Percentiles rank a stretch among this genome's conserved stretches.
Conservation (phyloP, 2,797 vertebrate genomes). For the Nothura maculosa region DNA sequence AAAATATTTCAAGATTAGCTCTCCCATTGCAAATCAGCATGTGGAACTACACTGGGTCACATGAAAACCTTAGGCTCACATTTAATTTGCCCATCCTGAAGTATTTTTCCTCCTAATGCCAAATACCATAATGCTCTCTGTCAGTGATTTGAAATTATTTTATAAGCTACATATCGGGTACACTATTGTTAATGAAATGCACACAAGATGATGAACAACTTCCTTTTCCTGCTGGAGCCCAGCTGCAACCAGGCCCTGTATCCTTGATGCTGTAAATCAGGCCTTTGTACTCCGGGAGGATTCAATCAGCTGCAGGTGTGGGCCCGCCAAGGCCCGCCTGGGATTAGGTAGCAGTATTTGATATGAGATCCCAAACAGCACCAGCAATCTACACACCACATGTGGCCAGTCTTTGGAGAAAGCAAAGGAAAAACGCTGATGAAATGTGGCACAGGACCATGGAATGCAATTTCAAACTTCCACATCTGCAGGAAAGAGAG, state of each 20-base stretch:
- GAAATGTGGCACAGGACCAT: slow-evolving; percentile 94
- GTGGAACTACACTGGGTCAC: slow-evolving; percentile 58
- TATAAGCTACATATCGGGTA: slow-evolving; percentile 84
- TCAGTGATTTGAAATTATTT: slow-evolving; percentile 87
- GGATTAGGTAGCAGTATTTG: slow-evolving; percentile 91
- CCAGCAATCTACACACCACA: slow-evolving; percentile 85
- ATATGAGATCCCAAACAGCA: slow-evolving; percentile 89
- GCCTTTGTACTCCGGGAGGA: slow-evolving; percentile 96
- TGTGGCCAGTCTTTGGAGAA: slow-evolving; percentile 88
- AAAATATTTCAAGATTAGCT: slow-evolving; percentile 68
- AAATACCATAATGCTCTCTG: slow-evolving; percentile 86
- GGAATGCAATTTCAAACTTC: slow-evolving; percentile 94
- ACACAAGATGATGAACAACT: slow-evolving; percentile 96
- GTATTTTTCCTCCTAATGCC: slow-evolving; percentile 83
- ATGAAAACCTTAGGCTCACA: slow-evolving; percentile 77
- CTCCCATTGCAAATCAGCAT: slow-evolving; percentile 65
- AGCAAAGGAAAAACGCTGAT: slow-evolving; percentile 91
- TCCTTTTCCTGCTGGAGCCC: slow-evolving; percentile 95
- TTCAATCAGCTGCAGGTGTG: slow-evolving; percentile 98
- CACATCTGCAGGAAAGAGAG: slow-evolving; percentile 96
- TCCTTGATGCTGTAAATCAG: slow-evolving; percentile 93
- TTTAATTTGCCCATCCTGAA: slow-evolving; percentile 84
- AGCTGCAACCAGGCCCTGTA: slow-evolving; percentile 91
- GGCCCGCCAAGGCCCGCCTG: slow-evolving; percentile 86
- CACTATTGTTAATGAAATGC: slow-evolving; percentile 92